Percentiles rank a stretch among this genome's conserved stretches.
Conservation (phyloP, 2,113 vertebrate genomes). For the Nibea coibor region DNA sequence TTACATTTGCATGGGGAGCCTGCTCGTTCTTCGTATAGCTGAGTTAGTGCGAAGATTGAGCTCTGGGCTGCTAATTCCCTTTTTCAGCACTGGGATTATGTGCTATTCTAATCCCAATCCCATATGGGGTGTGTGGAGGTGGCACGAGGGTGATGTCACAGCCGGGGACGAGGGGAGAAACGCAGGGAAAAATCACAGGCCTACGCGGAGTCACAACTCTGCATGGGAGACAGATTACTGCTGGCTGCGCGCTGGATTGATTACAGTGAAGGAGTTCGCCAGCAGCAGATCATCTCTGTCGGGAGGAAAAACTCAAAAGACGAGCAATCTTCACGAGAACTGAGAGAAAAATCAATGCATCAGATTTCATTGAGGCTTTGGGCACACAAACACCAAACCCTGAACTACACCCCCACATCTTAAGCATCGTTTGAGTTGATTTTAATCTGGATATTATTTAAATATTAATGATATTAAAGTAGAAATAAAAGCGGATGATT, state of each 20-base stretch:
- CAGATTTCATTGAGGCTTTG: neutral
- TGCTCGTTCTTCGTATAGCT: slow-evolving; percentile 40
- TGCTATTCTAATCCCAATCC: slow-evolving; percentile 82
- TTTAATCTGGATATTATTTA: neutral
- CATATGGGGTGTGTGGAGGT: slow-evolving; percentile 77
- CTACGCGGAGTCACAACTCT: slow-evolving; percentile 41
- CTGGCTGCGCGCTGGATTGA: slow-evolving; percentile 30
- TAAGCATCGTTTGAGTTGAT: neutral
- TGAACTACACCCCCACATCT: neutral
- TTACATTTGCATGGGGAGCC: slow-evolving; percentile 37
- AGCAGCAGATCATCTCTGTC: slow-evolving; percentile 3
- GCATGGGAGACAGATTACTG: slow-evolving; percentile 56
- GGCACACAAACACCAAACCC: neutral
- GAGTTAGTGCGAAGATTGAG: slow-evolving; percentile 69
- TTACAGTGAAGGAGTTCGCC: neutral
- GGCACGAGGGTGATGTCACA: slow-evolving; percentile 72
- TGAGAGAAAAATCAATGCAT: neutral
- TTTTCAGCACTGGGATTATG: slow-evolving; percentile 81
- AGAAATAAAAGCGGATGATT: neutral
- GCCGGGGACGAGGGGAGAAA: slow-evolving; percentile 51
- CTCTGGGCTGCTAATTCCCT: slow-evolving; percentile 78
- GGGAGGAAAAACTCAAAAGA: neutral
- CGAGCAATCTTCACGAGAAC: neutral
- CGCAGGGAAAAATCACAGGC: slow-evolving; percentile 51
- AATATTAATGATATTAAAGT: neutral